Evolutionary conservation across 2,888 invertebrate species (phyloP), one percentile per base, ranked within the genome.

Genomic region (Yponomeuta evonymella): DNA sequence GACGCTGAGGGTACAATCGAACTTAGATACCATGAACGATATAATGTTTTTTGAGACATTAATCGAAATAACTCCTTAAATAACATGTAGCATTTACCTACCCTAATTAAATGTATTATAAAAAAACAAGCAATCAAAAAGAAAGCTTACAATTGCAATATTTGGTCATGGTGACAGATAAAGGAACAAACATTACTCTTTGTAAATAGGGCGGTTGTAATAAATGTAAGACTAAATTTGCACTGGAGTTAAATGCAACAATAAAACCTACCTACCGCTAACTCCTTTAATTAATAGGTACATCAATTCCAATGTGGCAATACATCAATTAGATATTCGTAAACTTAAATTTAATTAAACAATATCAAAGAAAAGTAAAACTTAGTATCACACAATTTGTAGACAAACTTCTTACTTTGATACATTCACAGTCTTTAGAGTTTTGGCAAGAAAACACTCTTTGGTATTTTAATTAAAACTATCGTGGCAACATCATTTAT

Each of bases 281-380:
- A 43, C 51, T 58, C 51, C 51, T 58, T 58, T 58, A 58, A 51
- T 12, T 12, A 12, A 58, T 58, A 58, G 15, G 51, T 58, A 58
- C 15, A 65, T 65, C 65, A 67, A 67, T 67, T 67, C 67, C 67
- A 11, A 43, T 43, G 67, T 43, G 23, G 36, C 15, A 12, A 58
- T 58, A 58, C 51, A 58, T 15, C 15, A 58, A 15, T 15, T 58
- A 58, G 1, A 58, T 58, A 58, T 58, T 58, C 5, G 3, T 58
- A 15, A 58, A 2, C 8, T 15, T 58, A 15, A 15, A 58, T 15
- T 58, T 3, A 15, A 58, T 15, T 15, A 15, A 65, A 23, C 4
- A 62, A 62, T 69, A 58, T 71, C 70, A 70, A 68, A 69, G 71
- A 75, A 73, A 72, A 51, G 73, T 72, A 75, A 71, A 58, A 58